phyloP scores from a whole-genome alignment of 2,113 vertebrate genomes.

The Alosa alosa region DNA sequence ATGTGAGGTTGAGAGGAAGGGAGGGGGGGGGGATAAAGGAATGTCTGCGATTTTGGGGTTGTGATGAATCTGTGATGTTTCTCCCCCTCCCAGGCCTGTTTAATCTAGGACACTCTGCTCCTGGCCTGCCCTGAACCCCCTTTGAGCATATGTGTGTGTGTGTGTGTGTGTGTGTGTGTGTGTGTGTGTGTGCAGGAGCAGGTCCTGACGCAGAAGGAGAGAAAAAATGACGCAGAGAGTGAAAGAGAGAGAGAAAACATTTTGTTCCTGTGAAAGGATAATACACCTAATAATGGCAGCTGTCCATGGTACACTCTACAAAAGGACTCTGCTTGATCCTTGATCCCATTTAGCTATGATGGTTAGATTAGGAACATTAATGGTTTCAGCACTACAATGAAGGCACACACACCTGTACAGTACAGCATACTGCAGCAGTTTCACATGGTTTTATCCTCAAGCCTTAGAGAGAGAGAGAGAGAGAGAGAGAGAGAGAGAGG shows the following conservation, averaged over 20 bases:
- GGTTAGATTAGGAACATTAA: not conserved
- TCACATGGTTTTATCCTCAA: not conserved
- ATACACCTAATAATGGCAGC: not conserved
- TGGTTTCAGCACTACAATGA: not conserved
- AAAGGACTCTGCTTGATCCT: not conserved
- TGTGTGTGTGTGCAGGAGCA: not conserved
- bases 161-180: constrained; percentile 30
- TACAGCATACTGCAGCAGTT: not conserved
- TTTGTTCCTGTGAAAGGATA: constrained; percentile 6
- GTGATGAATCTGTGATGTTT: not conserved
- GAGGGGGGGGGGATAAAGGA: too few relatives aligned
- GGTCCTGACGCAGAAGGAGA: not conserved
- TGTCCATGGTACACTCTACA: not conserved
- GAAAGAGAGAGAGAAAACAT: not conserved
- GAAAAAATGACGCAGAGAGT: not conserved
- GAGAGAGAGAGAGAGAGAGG: too few relatives aligned
- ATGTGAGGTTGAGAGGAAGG: not conserved
- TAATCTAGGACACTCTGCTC: not conserved
- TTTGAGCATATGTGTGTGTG: constrained; percentile 18
- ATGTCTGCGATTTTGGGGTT: not conserved
- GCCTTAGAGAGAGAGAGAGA: too few relatives aligned
- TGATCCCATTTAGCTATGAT: not conserved
- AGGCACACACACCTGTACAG: not conserved
- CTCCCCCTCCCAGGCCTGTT: not conserved
- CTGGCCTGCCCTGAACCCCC: not conserved